These are phyloP conservation scores for Poecilia wingei DNA, from an alignment of 2,797 vertebrate genomes.

Conservation along the genomic window DNA sequence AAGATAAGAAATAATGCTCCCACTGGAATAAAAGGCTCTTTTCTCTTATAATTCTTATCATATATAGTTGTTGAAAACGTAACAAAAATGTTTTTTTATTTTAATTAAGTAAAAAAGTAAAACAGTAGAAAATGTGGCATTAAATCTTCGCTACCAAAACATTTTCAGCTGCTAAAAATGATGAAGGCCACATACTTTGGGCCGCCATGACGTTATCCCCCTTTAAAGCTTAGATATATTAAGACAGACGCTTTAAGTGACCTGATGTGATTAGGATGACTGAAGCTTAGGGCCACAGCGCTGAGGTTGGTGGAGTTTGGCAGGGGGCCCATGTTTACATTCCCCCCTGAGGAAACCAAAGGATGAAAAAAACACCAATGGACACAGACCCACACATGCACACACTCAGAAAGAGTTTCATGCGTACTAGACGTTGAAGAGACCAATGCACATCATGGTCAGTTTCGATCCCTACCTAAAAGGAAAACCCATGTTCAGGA, in stretches of 20 bases:
- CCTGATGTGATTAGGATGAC: conserved; percentile 52
- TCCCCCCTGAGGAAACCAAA: conserved; percentile 90
- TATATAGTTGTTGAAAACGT: not conserved
- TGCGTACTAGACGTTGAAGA: conserved; percentile 26
- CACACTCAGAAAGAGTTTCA: conserved; percentile 32
- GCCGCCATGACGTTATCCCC: conserved; percentile 17
- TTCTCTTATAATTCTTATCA: not conserved
- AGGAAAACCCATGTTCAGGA: conserved; percentile 7
- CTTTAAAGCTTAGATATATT: conserved; percentile 11
- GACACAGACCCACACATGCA: conserved; percentile 48
- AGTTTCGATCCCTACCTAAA: conserved; percentile 19
- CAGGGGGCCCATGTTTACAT: conserved; percentile 91
- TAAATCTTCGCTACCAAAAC: not conserved
- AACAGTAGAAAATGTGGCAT: not conserved
- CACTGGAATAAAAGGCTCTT: not conserved
- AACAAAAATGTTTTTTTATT: not conserved
- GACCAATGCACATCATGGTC: conserved; percentile 14
- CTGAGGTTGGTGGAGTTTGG: conserved; percentile 76
- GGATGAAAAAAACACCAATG: conserved; percentile 88
- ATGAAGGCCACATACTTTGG: not conserved
- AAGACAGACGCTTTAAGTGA: conserved; percentile 25
- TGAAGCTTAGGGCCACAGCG: conserved; percentile 32
- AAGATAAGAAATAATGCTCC: not conserved
- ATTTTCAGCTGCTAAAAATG: not conserved
- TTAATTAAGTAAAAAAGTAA: not conserved